phyloP scores from a whole-genome alignment of 2,888 invertebrate genomes.

The Scotopteryx bipunctaria region DNA sequence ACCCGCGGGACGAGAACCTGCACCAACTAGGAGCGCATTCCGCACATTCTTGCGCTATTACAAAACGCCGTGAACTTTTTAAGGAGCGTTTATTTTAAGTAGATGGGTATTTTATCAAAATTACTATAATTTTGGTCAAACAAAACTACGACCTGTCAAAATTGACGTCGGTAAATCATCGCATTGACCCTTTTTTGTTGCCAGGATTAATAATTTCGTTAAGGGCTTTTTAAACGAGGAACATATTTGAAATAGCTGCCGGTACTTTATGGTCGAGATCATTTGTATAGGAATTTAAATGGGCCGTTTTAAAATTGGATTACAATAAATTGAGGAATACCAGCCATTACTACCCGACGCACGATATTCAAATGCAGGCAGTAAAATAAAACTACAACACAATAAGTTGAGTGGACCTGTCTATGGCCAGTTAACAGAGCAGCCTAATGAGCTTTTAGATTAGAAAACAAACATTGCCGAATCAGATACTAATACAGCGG shows the following conservation, averaged over 20 bases:
- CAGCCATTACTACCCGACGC: slow-evolving; percentile 47
- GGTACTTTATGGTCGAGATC: slow-evolving; percentile 73
- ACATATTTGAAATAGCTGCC: slow-evolving; percentile 75
- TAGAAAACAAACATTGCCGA: slow-evolving; percentile 28
- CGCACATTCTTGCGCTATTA: slow-evolving; percentile 63
- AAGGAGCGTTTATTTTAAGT: slow-evolving; percentile 72
- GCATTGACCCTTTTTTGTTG: slow-evolving; percentile 71
- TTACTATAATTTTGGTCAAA: slow-evolving; percentile 81
- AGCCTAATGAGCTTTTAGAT: slow-evolving; percentile 24
- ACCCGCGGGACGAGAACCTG: slow-evolving; percentile 48
- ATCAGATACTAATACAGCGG: slow-evolving; percentile 43
- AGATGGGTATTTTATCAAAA: slow-evolving; percentile 78
- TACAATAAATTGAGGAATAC: slow-evolving; percentile 54
- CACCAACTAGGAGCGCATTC: slow-evolving; percentile 54
- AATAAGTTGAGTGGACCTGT: slow-evolving; percentile 21
- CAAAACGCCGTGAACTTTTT: slow-evolving; percentile 61
- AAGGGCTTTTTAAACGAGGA: slow-evolving; percentile 77
- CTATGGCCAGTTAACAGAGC: slow-evolving; percentile 25
- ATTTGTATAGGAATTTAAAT: slow-evolving; percentile 75
- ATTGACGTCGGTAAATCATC: slow-evolving; percentile 81
- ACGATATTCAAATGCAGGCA: slow-evolving; percentile 27
- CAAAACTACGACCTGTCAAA: slow-evolving; percentile 80
- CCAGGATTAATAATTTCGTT: slow-evolving; percentile 77
- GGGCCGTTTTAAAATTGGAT: slow-evolving; percentile 62
- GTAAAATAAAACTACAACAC: slow-evolving; percentile 21